A percentile compares a stretch with the other conserved stretches of the same genome.
These are phyloP conservation scores for Camelus bactrianus DNA, from an alignment of 2,113 vertebrate genomes.

Conservation along the genomic window DNA sequence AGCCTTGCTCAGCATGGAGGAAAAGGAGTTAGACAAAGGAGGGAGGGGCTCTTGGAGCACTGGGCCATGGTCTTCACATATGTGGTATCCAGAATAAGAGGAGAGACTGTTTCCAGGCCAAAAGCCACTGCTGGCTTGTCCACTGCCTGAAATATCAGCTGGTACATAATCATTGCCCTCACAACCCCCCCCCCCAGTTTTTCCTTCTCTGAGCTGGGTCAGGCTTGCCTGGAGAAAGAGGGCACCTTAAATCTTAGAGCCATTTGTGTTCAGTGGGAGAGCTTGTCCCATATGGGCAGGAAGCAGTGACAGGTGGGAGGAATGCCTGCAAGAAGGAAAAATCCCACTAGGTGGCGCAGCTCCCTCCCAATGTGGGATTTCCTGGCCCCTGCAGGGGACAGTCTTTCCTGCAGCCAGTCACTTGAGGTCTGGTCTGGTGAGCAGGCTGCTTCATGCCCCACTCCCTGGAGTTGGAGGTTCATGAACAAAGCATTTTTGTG, in stretches of 20 bases:
- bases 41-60: background rate
- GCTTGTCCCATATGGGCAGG: background rate
- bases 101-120: background rate
- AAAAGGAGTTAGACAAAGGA: background rate
- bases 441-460: background rate
- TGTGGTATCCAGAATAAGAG: background rate
- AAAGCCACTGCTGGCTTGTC: background rate
- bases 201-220: background rate
- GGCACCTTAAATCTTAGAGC: background rate
- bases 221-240: background rate
- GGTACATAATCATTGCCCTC: background rate
- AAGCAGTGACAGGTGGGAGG: background rate
- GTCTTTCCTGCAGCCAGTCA: background rate
- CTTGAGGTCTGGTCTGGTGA: background rate
- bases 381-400: background rate
- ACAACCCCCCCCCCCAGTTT: background rate
- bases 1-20: constrained; percentile 8
- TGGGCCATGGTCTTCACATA: background rate
- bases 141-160: background rate
- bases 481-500: background rate
- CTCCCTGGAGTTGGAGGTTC: background rate
- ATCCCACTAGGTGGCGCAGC: constrained; percentile 71
- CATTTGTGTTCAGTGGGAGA: background rate
- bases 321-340: background rate
- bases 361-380: background rate